phyloP scores from a whole-genome alignment of 2,797 vertebrate genomes.

The Scarus forsteni region DNA sequence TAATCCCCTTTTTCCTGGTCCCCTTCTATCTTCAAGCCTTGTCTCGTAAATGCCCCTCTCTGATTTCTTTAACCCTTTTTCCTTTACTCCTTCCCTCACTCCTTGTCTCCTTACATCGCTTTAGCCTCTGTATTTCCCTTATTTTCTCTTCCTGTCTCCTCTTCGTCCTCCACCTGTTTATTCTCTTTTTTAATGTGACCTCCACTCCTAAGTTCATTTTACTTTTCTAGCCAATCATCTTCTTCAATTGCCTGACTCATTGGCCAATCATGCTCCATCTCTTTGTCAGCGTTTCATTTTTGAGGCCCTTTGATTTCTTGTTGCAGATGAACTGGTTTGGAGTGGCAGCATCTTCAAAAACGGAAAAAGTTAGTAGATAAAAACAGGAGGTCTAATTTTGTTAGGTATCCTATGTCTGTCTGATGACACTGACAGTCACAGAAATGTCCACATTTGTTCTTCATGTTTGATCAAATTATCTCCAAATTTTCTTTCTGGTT shows the following conservation, averaged over 20 bases:
- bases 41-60: background rate
- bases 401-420: too few relatives aligned
- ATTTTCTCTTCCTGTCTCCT: background rate
- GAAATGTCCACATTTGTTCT: too few relatives aligned
- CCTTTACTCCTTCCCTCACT: background rate
- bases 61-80: background rate
- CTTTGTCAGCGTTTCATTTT: conserved; percentile 19
- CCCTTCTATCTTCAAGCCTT: too few relatives aligned
- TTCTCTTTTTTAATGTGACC: conserved; percentile 1
- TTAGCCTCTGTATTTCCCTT: background rate
- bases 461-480: too few relatives aligned
- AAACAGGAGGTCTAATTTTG: too few relatives aligned
- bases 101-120: background rate
- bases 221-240: conserved; percentile 69
- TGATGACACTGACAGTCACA: too few relatives aligned
- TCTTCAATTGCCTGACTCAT: conserved; percentile 47
- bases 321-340: conserved; percentile 22
- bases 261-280: conserved; percentile 29
- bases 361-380: too few relatives aligned
- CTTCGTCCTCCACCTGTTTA: background rate
- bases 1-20: background rate
- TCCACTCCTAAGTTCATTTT: background rate
- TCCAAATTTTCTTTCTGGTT: too few relatives aligned
- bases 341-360: conserved; percentile 6
- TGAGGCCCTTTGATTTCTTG: conserved; percentile 15